Evolutionary conservation across 2,113 vertebrate species (phyloP).

Genomic region (Propithecus coquereli): DNA sequence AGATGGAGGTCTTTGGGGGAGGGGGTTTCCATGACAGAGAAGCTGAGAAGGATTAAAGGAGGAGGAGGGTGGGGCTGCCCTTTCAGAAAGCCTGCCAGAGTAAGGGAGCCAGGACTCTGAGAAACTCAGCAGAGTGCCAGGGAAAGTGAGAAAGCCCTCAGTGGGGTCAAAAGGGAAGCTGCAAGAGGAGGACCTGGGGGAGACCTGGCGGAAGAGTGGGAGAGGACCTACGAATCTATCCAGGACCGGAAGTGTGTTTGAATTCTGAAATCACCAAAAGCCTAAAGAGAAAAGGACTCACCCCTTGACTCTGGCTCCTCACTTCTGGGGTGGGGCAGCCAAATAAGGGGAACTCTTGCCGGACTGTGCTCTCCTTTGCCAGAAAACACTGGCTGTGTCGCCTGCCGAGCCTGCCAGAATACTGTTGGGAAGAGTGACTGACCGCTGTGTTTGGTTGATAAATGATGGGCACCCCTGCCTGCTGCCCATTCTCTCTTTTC

Average conservation of each 20-base stretch:
- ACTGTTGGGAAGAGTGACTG: background rate
- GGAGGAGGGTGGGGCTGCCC: constrained; percentile 34
- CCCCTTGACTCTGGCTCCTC: background rate
- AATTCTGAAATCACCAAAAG: constrained; percentile 30
- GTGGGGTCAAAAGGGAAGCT: constrained; percentile 67
- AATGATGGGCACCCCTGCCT: constrained; percentile 44
- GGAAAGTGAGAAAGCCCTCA: constrained; percentile 52
- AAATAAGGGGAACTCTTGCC: background rate
- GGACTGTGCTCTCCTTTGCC: constrained; percentile 46
- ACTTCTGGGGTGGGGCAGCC: background rate
- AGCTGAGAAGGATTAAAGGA: constrained; percentile 10
- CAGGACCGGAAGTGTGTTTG: background rate
- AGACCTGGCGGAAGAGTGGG: background rate
- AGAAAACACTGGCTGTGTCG: constrained; percentile 46
- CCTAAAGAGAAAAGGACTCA: constrained; percentile 11
- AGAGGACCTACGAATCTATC: background rate
- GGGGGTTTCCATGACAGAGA: constrained; percentile 27
- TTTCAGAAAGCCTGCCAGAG: constrained; percentile 57
- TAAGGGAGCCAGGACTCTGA: constrained; percentile 28
- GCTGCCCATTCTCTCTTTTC: constrained; percentile 30
- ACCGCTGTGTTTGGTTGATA: background rate
- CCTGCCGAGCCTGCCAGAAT: constrained; percentile 46
- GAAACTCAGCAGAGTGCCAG: background rate
- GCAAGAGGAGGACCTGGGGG: constrained; percentile 43
- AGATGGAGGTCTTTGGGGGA: background rate